These are phyloP conservation scores for Alosa alosa DNA, from an alignment of 2,113 vertebrate genomes.

Conservation along the genomic window DNA sequence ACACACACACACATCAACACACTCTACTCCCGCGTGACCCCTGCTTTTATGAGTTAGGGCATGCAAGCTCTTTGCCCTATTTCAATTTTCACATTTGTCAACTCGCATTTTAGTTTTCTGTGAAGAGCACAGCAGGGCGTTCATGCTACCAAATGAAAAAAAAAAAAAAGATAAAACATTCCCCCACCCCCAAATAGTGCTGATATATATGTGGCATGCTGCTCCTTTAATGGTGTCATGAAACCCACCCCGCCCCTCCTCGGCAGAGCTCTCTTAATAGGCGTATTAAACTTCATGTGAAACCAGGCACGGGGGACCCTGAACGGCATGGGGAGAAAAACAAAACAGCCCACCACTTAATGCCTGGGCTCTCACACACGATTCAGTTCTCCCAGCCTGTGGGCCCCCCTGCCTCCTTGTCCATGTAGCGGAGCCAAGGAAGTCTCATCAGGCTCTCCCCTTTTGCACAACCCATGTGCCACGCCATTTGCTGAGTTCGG, in stretches of 20 bases:
- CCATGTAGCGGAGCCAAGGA: background rate
- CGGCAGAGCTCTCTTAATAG: background rate
- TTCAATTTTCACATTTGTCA: slow-evolving; percentile 33
- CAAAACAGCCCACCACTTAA: background rate
- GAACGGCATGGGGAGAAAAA: background rate
- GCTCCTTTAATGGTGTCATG: background rate
- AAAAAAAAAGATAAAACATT: background rate
- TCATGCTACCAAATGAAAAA: background rate
- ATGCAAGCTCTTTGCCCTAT: slow-evolving; percentile 23
- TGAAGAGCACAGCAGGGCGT: background rate
- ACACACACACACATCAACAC: background rate
- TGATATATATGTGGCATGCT: background rate
- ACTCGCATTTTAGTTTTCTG: background rate
- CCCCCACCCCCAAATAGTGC: background rate
- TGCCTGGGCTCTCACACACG: background rate
- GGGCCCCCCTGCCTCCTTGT: background rate
- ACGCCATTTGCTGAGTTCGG: slow-evolving; percentile 51
- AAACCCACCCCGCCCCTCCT: background rate
- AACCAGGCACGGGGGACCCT: background rate
- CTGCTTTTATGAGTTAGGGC: slow-evolving; percentile 20
- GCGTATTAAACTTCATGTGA: slow-evolving; percentile 7
- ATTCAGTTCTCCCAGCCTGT: background rate
- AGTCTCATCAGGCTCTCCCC: background rate
- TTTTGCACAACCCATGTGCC: slow-evolving; percentile 42
- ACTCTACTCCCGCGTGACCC: background rate